Conservation (phyloP, 1,140 invertebrate genomes). For the Carposina sasakii region DNA sequence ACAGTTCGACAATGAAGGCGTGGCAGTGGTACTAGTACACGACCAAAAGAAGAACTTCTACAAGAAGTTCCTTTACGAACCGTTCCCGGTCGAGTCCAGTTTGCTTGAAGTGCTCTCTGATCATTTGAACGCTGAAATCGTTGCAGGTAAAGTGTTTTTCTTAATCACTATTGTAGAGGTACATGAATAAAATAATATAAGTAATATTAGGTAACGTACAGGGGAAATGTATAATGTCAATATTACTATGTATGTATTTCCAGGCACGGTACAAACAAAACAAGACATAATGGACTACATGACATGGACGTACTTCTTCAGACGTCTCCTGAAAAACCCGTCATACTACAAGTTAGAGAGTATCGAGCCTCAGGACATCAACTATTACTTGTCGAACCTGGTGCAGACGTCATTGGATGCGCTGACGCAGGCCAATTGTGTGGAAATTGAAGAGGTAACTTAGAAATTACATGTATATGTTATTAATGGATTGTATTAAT, state of each 20-base stretch:
- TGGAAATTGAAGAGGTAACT: constrained; percentile 76
- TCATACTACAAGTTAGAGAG: constrained; percentile 91
- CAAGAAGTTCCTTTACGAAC: constrained; percentile 99
- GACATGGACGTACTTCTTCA: constrained; percentile 99
- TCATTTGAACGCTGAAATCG: constrained; percentile 98
- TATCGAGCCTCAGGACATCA: constrained; percentile 82
- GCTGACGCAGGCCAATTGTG: constrained; percentile 84
- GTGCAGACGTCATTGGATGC: constrained; percentile 85
- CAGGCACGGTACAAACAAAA: constrained; percentile 89
- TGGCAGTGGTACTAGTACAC: constrained; percentile 97
- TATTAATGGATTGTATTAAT: too few relatives aligned
- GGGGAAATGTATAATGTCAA: too few relatives aligned
- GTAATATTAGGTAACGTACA: too few relatives aligned
- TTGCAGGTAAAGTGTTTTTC: too few relatives aligned
- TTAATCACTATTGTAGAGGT: too few relatives aligned
- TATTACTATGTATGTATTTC: too few relatives aligned
- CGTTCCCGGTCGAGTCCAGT: constrained; percentile 98
- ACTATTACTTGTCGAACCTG: constrained; percentile 81
- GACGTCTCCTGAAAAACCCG: constrained; percentile 94
- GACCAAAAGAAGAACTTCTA: constrained; percentile 99
- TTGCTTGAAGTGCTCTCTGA: constrained; percentile 93
- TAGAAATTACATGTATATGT: constrained; percentile 2
- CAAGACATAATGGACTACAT: constrained; percentile 97
- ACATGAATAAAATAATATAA: too few relatives aligned
- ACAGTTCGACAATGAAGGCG: constrained; percentile 95